phyloP scores from a whole-genome alignment of 2,797 vertebrate species.

The Podarcis lilfordi region DNA sequence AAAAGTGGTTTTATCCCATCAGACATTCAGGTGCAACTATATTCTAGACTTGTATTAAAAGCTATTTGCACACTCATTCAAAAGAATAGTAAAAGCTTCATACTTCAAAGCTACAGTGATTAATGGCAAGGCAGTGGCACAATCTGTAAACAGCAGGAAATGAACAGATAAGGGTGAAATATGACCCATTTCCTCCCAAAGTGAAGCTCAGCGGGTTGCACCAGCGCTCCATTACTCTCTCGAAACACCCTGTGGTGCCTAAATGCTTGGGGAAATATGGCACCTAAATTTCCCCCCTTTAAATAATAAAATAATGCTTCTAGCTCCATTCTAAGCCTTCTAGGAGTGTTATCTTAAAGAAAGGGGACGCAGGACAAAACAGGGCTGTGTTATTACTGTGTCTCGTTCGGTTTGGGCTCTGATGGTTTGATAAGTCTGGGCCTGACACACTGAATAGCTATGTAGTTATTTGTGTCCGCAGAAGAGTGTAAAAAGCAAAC shows the following conservation, averaged over 20 bases:
- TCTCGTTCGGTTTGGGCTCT: not conserved
- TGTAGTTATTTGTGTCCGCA: not conserved
- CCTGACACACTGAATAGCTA: not conserved
- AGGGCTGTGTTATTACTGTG: not conserved
- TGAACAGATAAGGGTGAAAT: slow-evolving; percentile 29
- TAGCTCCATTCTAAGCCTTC: slow-evolving; percentile 4
- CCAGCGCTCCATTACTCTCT: not conserved
- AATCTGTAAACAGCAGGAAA: slow-evolving; percentile 41
- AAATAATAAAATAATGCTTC: not conserved
- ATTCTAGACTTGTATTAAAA: slow-evolving; percentile 20
- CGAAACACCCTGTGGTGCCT: slow-evolving; percentile 20
- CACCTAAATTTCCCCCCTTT: slow-evolving; percentile 12
- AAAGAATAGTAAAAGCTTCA: slow-evolving; percentile 12
- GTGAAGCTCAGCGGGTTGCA: slow-evolving; percentile 14
- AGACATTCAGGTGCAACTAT: not conserved
- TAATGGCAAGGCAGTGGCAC: not conserved
- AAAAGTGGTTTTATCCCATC: not conserved
- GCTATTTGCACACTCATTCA: not conserved
- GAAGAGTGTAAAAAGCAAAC: not conserved
- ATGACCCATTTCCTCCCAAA: slow-evolving; percentile 32
- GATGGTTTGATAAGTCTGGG: not conserved
- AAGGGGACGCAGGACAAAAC: not conserved
- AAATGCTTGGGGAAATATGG: slow-evolving; percentile 17
- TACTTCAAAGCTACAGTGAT: slow-evolving; percentile 14
- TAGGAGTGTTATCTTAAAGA: not conserved